phyloP scores from a whole-genome alignment of 2,797 vertebrate species.

The Acropternis orthonyx region DNA sequence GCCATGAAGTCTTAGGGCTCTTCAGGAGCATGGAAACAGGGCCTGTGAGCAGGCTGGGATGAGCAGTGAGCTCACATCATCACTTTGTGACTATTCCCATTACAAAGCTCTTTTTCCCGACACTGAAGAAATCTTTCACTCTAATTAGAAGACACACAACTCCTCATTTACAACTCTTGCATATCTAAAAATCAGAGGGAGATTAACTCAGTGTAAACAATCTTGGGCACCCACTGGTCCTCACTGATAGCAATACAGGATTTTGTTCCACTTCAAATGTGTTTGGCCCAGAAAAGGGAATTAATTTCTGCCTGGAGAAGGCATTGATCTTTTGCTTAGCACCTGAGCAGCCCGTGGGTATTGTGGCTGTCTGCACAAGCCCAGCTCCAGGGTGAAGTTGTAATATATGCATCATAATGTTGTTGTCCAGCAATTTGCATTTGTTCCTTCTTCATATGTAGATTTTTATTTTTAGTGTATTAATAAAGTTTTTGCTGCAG shows the following conservation, averaged over 20 bases:
- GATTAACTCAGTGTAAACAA: slow-evolving; percentile 20
- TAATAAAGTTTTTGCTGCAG: not conserved
- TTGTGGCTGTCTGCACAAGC: not conserved
- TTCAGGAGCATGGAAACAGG: fast-evolving
- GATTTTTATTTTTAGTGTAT: not conserved
- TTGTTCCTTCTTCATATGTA: not conserved
- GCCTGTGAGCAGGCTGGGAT: not conserved
- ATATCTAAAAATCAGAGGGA: not conserved
- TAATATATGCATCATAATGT: not conserved
- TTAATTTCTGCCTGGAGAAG: not conserved
- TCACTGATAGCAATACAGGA: not conserved
- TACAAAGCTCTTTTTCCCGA: not conserved
- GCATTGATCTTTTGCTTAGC: not conserved
- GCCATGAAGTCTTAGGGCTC: not conserved
- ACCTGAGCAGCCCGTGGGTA: not conserved
- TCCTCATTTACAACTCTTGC: not conserved
- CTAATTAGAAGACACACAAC: not conserved
- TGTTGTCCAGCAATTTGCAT: not conserved
- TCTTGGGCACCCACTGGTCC: not conserved
- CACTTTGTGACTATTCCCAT: not conserved
- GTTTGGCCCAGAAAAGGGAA: not conserved
- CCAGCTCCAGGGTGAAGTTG: not conserved
- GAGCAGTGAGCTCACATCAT: not conserved
- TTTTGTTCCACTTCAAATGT: not conserved
- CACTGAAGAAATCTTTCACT: not conserved